phyloP scores from a whole-genome alignment of 2,113 vertebrate species.

The Butorides virescens region DNA sequence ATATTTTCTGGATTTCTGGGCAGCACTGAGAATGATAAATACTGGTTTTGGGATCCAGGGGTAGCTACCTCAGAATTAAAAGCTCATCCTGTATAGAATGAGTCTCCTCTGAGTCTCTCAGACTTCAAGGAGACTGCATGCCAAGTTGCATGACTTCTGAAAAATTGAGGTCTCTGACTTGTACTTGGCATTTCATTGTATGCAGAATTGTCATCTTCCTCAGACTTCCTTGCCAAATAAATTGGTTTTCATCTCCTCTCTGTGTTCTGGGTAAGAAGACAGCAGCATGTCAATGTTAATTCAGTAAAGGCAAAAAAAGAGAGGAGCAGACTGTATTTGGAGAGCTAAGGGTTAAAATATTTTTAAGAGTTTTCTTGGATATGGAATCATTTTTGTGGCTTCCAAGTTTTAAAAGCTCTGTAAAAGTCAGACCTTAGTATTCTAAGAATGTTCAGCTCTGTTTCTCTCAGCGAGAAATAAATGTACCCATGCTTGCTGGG shows the following conservation, averaged over 20 bases:
- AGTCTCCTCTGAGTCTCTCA: not conserved
- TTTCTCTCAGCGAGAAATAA: not conserved
- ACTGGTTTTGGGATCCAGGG: not conserved
- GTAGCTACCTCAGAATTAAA: not conserved
- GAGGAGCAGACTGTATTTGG: not conserved
- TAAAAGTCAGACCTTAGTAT: not conserved
- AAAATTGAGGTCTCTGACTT: not conserved
- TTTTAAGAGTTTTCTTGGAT: not conserved
- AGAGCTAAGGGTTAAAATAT: not conserved
- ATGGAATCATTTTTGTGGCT: not conserved
- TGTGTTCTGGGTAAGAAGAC: not conserved
- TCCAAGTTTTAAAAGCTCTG: not conserved
- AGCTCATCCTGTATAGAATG: not conserved
- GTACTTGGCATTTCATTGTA: not conserved
- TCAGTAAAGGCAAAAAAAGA: not conserved
- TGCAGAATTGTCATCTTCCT: not conserved
- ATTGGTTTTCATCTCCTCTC: not conserved
- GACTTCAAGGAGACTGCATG: not conserved
- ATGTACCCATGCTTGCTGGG: not conserved
- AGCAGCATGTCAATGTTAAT: not conserved
- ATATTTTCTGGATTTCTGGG: not conserved
- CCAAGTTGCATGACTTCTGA: not conserved
- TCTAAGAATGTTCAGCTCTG: not conserved
- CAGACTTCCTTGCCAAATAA: not conserved
- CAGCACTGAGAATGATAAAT: not conserved